Evolutionary conservation across 2,797 vertebrate genomes (phyloP), one percentile per base, ranked within the genome.

Genomic region (Selene dorsalis): DNA sequence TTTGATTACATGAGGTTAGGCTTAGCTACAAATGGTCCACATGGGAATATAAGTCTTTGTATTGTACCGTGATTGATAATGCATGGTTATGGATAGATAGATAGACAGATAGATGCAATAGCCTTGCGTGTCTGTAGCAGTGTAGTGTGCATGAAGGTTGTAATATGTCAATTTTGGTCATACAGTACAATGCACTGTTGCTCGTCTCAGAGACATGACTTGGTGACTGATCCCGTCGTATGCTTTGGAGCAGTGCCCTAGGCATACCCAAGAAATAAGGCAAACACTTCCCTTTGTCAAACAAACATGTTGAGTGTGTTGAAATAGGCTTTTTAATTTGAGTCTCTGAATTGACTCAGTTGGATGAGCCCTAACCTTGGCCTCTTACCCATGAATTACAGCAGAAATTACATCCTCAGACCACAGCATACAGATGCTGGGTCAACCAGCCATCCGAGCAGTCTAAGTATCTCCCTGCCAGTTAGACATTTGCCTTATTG

Each of bases 361-460:
- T 52, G 62, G 65, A 56, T 75, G 35, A 48, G 58, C n/a, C 24
- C 48, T 69, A 66, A 64, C 85, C 73, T 77, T 64, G 78, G 79
- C 73, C 81, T 82, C 75, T 48, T 56, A 84, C 79, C 73, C 41
- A 71, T 64, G 30, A 80, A 43, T 75, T 79, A 91, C 90, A 93
- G 80, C 77, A 79, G 38, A 78, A 82, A 74, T 83, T 7, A 82
- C 84, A 86, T 75, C 73, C 59, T 26, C 43, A 43, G 48, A 62
- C 76, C 76, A 67, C 26, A n/a, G 82, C 74, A 68, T 38, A 87
- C 85, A 87, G 85, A 87, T 85, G 73, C 80, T 75, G 79, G 93
- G 91, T 93, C 91, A 90, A 75, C 78, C 81, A 83, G 56, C 56
- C 84, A 13, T 73, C 72, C 67, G 83, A 17, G 79, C 80, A 43